Evolutionary conservation across 2,888 invertebrate genomes (phyloP), one percentile per base, ranked within the genome.

Genomic region (Rhogogaster chlorosoma): DNA sequence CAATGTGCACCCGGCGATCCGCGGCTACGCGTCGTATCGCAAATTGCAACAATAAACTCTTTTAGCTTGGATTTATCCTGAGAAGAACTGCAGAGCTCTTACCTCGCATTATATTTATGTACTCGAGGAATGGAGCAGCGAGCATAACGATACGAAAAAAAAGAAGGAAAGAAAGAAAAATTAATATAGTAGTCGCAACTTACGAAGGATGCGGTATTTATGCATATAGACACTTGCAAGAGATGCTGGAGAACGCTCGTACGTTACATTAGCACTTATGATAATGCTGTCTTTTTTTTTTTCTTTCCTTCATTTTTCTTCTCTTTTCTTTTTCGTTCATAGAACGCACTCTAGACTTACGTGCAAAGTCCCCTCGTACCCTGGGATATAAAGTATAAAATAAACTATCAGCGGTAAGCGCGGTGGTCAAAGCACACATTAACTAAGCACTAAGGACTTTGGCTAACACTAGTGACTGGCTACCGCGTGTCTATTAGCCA

Each of bases 211-310:
- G 12, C 32, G 29, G 32, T 36, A 36, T 61, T 26, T 61, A 61
- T 61, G 61, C 61, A 61, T 61, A 61, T 61, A 61, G 61, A 61
- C 61, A 61, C 26, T 61, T 61, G 70, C 32, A 36, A 26, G 61
- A 26, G 22, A 22, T 22, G 26, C 61, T 70, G 6, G 70, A 70
- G 36, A 70, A 22, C 32, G 18, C 18, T 70, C 70, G 70, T 32
- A n/a, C 70, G n/a, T 70, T 70, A 70, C 12, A 26, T 26, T 22
- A 61, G 22, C 61, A 61, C 61, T 61, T 70, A 70, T 36, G 1
- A 70, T 15, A 70, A 15, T 15, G 15, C 18, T n/a, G 2, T 70
- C n/a, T 70, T 70, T 70, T 29, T 7, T 67, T 42, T 42, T 42
- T 10, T 45, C 12, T 45, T 12, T n/a, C n/a, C n/a, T n/a, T n/a